Evolutionary conservation across 1,140 invertebrate genomes (phyloP).

Genomic region (Pseudomyrmex cubaensis): DNA sequence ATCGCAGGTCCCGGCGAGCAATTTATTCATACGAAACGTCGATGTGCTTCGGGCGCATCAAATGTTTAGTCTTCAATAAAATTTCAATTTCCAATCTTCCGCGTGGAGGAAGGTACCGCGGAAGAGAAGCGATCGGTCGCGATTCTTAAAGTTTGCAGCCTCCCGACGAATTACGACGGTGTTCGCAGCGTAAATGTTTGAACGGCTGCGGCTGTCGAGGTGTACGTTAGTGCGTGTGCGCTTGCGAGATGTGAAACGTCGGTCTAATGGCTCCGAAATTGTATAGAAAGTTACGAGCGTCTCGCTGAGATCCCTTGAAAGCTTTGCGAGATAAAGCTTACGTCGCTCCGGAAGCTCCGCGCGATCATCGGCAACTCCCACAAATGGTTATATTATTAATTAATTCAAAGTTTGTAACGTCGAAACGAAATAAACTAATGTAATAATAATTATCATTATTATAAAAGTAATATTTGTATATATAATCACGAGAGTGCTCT

Average conservation of each 20-base stretch:
- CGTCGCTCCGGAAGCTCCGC: neutral
- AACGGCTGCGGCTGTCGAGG: neutral
- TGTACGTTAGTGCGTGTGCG: conserved; percentile 1
- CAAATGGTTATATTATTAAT: conserved; percentile 6
- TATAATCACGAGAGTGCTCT: neutral
- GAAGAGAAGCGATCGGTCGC: neutral
- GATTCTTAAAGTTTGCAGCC: conserved; percentile 41
- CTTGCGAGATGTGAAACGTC: conserved; percentile 13
- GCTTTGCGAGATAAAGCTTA: conserved; percentile 34
- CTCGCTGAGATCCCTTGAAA: conserved; percentile 36
- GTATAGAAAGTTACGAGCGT: conserved; percentile 38
- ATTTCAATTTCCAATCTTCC: conserved; percentile 52
- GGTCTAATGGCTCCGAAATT: conserved; percentile 51
- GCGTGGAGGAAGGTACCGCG: neutral
- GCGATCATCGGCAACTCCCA: conserved; percentile 1
- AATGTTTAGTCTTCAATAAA: conserved; percentile 50
- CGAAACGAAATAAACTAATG: neutral
- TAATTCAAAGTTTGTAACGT: conserved; percentile 11
- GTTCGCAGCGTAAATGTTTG: conserved; percentile 56
- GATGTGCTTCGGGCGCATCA: conserved; percentile 10
- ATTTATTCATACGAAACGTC: conserved; percentile 48
- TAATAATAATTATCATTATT: too few relatives aligned
- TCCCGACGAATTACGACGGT: conserved; percentile 41
- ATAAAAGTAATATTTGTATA: neutral
- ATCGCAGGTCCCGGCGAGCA: neutral